A percentile compares a stretch with the other conserved stretches of the same genome.
phyloP scores from a whole-genome alignment of 2,113 vertebrate genomes.

The Nicator chloris region DNA sequence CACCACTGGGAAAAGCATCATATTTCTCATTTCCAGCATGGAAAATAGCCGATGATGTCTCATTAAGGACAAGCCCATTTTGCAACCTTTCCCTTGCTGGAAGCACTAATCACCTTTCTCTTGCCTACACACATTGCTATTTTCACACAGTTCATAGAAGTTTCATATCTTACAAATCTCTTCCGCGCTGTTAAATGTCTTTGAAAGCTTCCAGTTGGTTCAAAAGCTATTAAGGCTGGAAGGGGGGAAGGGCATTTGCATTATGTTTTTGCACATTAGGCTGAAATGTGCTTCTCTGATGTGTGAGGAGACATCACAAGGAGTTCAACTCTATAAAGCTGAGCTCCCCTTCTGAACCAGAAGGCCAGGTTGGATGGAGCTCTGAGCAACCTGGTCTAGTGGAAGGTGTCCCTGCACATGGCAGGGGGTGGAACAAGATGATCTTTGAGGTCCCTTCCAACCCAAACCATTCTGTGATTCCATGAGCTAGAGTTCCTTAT shows the following conservation, averaged over 20 bases:
- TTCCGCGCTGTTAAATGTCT: not conserved
- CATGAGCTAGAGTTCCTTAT: not conserved
- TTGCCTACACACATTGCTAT: not conserved
- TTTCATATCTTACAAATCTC: not conserved
- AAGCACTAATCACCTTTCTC: not conserved
- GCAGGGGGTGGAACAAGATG: not conserved
- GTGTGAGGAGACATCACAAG: not conserved
- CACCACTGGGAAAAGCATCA: slow-evolving; percentile 32
- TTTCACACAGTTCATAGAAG: slow-evolving; percentile 1
- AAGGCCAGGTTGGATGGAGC: not conserved
- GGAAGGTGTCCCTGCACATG: not conserved
- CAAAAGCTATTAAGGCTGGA: not conserved
- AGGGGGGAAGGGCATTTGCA: not conserved
- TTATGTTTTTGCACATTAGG: not conserved
- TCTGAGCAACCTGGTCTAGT: not conserved
- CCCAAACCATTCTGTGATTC: not conserved
- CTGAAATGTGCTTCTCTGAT: not conserved
- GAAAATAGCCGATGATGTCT: not conserved
- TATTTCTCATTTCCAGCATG: slow-evolving; percentile 30
- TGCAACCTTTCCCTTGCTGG: slow-evolving; percentile 27
- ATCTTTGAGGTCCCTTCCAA: not conserved
- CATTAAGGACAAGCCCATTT: slow-evolving; percentile 16
- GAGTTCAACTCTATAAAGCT: not conserved
- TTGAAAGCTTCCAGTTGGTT: not conserved
- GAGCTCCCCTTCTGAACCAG: not conserved